Base-by-base conservation (phyloP, 2,113 vertebrate genomes). In the Hystrix cristata region DNA sequence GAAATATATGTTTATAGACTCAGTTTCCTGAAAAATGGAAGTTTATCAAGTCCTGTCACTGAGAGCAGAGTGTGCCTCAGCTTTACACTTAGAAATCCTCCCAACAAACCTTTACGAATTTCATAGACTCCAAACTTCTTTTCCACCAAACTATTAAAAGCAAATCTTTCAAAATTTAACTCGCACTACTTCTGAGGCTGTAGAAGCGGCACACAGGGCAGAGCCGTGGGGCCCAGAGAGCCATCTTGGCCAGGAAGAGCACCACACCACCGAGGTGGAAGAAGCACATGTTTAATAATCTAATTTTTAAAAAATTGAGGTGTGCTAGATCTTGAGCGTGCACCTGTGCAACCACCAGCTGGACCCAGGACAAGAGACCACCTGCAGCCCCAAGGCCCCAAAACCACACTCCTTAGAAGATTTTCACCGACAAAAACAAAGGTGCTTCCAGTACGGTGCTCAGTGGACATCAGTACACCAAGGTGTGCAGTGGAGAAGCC, bases 121-220 rank as follows among this genome's bases (percentile, higher is more conserved):
- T 59, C 1, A 82, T 7, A 79, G 53, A 93, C 71, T 64, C 46
- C 55, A 95, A 89, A 95, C 11, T 34, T 55, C 69, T 48, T 85
- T 93, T 25, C 78, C 7, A 11, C 21, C 51, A 76, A 91, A 74
- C 78, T 93, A 74, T 29, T 89, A 13, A 71, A 80, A 79, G 38
- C 46, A 64, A 85, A 81, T 86, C 62, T 51, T 74, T 67, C 51
- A 69, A 93, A 88, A 53, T 10, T 18, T 43, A 96, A 57, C 29
- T 80, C 34, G 38, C 13, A 27, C 51, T 29, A 27, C 14, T 55
- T 86, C n/a, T 31, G 16, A 87, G 71, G 48, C 60, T 80, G 27
- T 53, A 48, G 46, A 69, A 4, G 16, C 13, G 34, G 3, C 31
- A 19, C 57, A 12, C 46, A n/a, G 27, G 8, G 43, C 5, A 2